These are phyloP conservation scores for Tachina grossa DNA, from an alignment of 2,888 invertebrate species.

Conservation along the genomic window DNA sequence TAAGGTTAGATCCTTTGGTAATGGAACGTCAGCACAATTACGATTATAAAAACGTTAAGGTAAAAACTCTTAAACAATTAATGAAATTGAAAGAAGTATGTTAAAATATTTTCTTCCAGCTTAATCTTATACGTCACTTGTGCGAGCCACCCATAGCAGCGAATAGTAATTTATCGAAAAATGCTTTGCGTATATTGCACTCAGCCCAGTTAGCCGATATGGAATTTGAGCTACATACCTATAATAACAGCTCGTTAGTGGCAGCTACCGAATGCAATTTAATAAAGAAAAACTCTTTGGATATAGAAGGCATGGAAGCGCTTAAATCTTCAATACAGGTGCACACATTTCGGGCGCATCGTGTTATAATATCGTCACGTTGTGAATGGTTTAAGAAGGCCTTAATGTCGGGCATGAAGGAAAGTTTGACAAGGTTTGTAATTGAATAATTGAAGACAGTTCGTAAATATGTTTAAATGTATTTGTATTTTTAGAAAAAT, in stretches of 20 bases:
- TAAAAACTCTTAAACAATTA: conserved; percentile 37
- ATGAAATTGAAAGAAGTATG: neutral
- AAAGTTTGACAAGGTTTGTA: conserved; percentile 86
- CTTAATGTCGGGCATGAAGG: conserved; percentile 87
- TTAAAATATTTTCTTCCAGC: conserved; percentile 69
- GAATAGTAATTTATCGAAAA: conserved; percentile 85
- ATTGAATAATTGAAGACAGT: too few relatives aligned
- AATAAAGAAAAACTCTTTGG: conserved; percentile 53
- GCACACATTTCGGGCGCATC: conserved; percentile 84
- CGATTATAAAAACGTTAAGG: conserved; percentile 79
- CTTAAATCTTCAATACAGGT: conserved; percentile 74
- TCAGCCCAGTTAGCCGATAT: conserved; percentile 85
- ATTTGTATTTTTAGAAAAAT: conserved; percentile 84
- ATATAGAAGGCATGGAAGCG: conserved; percentile 49
- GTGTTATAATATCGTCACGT: conserved; percentile 87
- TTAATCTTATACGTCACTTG: conserved; percentile 85
- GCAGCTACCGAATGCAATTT: conserved; percentile 28
- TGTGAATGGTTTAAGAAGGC: conserved; percentile 89
- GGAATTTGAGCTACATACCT: conserved; percentile 85
- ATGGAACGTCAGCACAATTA: conserved; percentile 73
- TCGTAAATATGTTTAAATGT: conserved; percentile 17
- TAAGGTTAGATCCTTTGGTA: conserved; percentile 67
- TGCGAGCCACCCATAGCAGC: conserved; percentile 85
- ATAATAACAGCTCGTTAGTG: conserved; percentile 21
- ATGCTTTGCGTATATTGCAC: conserved; percentile 85